Percentiles rank a stretch among this genome's conserved stretches.
These are phyloP conservation scores for Oncorhynchus kisutch DNA, from an alignment of 2,113 vertebrate species.

Conservation along the genomic window DNA sequence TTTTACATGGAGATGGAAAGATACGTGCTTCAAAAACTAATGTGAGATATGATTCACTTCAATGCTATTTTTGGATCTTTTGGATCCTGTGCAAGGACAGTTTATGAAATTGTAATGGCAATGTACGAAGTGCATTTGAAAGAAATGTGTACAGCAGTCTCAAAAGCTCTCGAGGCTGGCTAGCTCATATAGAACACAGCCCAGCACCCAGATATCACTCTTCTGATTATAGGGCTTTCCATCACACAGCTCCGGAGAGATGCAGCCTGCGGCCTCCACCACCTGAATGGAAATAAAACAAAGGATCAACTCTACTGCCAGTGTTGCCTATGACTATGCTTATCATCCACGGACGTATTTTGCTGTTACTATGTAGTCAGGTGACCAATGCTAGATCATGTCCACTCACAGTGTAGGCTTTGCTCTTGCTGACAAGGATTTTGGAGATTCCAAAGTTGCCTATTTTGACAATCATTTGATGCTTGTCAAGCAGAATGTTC, in stretches of 20 bases:
- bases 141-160: conserved; percentile 83
- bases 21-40: conserved; percentile 2
- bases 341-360: not conserved
- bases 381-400: not conserved
- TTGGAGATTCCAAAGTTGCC: conserved; percentile 99
- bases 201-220: conserved; percentile 98
- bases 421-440: conserved; percentile 98
- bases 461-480: conserved; percentile 95
- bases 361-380: not conserved
- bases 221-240: conserved; percentile 99
- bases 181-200: conserved; percentile 95
- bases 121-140: not conserved
- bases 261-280: conserved; percentile 96
- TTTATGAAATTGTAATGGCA: not conserved
- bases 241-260: conserved; percentile 97
- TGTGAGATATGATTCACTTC: not conserved
- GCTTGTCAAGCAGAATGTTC: conserved; percentile 97
- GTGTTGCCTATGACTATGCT: not conserved
- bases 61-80: not conserved
- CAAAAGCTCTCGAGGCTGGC: conserved; percentile 95
- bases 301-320: not conserved
- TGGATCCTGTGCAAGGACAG: not conserved
- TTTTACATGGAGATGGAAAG: conserved; percentile 1
- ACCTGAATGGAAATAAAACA: conserved; percentile 73
- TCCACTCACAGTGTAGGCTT: conserved; percentile 89